Conservation (phyloP, 2,888 invertebrate genomes). For the Vandiemenella viatica region DNA sequence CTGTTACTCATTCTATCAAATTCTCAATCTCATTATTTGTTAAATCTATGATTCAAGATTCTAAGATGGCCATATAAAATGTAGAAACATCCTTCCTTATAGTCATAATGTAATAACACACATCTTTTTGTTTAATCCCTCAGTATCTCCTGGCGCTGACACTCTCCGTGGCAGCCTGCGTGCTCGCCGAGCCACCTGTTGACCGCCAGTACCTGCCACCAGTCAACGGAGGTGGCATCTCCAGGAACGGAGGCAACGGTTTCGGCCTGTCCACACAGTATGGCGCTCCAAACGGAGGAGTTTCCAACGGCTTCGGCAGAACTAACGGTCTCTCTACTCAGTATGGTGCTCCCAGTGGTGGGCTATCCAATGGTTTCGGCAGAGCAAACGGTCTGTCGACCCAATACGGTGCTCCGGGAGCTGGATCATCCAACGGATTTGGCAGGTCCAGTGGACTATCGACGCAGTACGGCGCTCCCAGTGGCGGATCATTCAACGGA, state of each 20-base stretch:
- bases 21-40: too few species aligned
- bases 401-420: conserved; percentile 18
- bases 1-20: too few species aligned
- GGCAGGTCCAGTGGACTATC: neutral
- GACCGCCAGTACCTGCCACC: conserved; percentile 12
- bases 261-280: conserved; percentile 3
- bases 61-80: too few species aligned
- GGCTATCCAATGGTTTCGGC: conserved; percentile 1
- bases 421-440: conserved; percentile 5
- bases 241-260: neutral
- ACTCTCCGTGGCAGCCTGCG: too few species aligned
- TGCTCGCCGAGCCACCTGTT: conserved; percentile 12
- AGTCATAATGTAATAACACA: too few species aligned
- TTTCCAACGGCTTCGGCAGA: neutral
- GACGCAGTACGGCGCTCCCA: conserved; percentile 7
- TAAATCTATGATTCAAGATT: too few species aligned
- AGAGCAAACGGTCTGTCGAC: conserved; percentile 15
- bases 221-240: neutral
- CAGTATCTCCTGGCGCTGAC: too few species aligned
- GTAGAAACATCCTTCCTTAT: too few species aligned
- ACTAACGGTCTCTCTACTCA: neutral
- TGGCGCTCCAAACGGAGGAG: conserved; percentile 6
- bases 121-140: too few species aligned
- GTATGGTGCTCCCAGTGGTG: conserved; percentile 7
- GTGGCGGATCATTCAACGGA: neutral